Evolutionary conservation across 2,797 vertebrate species (phyloP).

Genomic region (Thunnus albacares): DNA sequence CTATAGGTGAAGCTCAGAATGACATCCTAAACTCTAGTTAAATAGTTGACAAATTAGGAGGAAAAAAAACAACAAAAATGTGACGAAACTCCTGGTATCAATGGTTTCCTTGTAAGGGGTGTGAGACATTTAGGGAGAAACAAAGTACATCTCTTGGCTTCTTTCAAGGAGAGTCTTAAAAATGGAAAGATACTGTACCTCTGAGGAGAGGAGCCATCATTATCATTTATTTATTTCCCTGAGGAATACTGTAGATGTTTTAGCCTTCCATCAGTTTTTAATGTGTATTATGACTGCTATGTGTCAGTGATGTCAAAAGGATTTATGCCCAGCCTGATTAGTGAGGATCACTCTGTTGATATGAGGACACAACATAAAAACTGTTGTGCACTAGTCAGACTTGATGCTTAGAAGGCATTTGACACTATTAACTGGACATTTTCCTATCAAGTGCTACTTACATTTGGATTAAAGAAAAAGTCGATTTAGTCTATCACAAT

Average conservation of each 20-base stretch:
- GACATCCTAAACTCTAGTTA: neutral
- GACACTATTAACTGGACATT: neutral
- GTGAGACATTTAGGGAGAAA: neutral
- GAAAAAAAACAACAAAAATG: neutral
- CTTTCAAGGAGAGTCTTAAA: neutral
- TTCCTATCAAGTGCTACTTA: neutral
- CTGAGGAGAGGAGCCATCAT: neutral
- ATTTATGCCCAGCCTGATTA: no score
- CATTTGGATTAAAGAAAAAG: neutral
- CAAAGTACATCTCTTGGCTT: neutral
- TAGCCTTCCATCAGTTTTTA: neutral
- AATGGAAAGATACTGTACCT: neutral
- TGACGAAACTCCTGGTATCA: neutral
- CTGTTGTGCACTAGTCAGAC: neutral
- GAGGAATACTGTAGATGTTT: neutral
- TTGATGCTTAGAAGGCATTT: neutral
- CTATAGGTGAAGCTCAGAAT: constrained; percentile 49
- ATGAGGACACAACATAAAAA: neutral
- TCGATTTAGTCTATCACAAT: neutral
- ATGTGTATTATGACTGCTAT: neutral
- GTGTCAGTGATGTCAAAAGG: no score
- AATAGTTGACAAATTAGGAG: neutral
- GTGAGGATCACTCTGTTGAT: no score
- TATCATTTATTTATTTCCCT: neutral
- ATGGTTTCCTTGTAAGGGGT: neutral